Percentiles rank a stretch among this genome's conserved stretches.
These are phyloP conservation scores for Ptilodon capucinus DNA, from an alignment of 2,888 invertebrate genomes.

Conservation along the genomic window DNA sequence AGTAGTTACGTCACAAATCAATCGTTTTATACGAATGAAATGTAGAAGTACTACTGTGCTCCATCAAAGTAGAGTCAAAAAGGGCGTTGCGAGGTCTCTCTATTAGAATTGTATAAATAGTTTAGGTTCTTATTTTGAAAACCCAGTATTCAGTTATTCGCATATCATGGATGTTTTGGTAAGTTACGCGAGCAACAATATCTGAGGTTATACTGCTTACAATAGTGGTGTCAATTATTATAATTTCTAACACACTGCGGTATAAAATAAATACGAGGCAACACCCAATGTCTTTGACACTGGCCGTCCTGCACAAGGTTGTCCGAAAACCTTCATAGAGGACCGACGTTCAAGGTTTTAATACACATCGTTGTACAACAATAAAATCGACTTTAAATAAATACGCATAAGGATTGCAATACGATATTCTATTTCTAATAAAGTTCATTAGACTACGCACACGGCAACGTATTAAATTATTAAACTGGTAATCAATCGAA, in stretches of 20 bases:
- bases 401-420: conserved; percentile 22
- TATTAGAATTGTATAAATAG: too few relatives aligned
- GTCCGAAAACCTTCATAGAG: conserved; percentile 43
- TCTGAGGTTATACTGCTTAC: too few relatives aligned
- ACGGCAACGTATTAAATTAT: conserved; percentile 22
- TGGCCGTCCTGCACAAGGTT: conserved; percentile 54
- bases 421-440: conserved; percentile 12
- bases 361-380: conserved; percentile 7
- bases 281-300: conserved; percentile 50
- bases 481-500: conserved; percentile 23
- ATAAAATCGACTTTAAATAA: conserved; percentile 33
- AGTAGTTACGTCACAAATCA: neutral
- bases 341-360: conserved; percentile 42
- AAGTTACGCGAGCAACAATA: too few relatives aligned
- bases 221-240: too few relatives aligned
- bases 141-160: too few relatives aligned
- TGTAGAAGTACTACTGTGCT: too few relatives aligned
- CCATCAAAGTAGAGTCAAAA: too few relatives aligned
- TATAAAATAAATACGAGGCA: neutral
- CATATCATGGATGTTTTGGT: too few relatives aligned
- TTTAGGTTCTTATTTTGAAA: too few relatives aligned
- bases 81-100: too few relatives aligned
- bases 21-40: neutral
- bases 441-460: conserved; percentile 13
- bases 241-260: too few relatives aligned